A percentile compares a stretch with the other conserved stretches of the same genome.
These are phyloP conservation scores for Mixornis gularis DNA, from an alignment of 2,113 vertebrate species.

Conservation along the genomic window DNA sequence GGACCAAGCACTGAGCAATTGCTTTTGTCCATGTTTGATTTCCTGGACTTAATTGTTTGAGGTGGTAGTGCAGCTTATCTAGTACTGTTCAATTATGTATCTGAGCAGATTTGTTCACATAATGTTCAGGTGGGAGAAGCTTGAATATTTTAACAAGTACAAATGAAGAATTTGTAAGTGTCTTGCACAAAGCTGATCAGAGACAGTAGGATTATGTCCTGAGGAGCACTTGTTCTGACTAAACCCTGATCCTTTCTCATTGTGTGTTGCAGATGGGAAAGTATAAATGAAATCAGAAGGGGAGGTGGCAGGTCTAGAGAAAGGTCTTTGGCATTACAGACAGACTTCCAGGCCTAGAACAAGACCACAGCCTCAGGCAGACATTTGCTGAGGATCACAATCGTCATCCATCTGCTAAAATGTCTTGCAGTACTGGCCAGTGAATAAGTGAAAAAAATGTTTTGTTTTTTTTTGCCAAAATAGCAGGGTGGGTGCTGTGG, in stretches of 20 bases:
- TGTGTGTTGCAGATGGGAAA: not conserved
- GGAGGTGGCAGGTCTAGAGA: not conserved
- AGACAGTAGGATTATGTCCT: not conserved
- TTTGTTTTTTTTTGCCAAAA: fast-evolving
- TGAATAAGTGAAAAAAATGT: not conserved
- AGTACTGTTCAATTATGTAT: not conserved
- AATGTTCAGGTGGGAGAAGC: not conserved
- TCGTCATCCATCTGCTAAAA: not conserved
- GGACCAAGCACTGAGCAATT: not conserved
- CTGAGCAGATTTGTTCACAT: not conserved
- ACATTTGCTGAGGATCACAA: not conserved
- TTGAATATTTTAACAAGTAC: not conserved
- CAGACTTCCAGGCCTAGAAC: not conserved
- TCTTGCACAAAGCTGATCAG: not conserved
- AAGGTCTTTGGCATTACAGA: not conserved
- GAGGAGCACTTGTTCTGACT: not conserved
- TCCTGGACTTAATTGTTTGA: not conserved
- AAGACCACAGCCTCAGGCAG: not conserved
- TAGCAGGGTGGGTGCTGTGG: not conserved
- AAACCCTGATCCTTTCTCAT: not conserved
- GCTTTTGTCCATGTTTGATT: not conserved
- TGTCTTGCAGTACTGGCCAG: not conserved
- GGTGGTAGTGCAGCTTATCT: not conserved
- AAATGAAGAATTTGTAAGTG: not conserved
- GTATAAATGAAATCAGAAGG: not conserved